Percentiles rank a stretch among this genome's conserved stretches.
Conservation (phyloP, 2,797 vertebrate genomes). For the Chelonia mydas region DNA sequence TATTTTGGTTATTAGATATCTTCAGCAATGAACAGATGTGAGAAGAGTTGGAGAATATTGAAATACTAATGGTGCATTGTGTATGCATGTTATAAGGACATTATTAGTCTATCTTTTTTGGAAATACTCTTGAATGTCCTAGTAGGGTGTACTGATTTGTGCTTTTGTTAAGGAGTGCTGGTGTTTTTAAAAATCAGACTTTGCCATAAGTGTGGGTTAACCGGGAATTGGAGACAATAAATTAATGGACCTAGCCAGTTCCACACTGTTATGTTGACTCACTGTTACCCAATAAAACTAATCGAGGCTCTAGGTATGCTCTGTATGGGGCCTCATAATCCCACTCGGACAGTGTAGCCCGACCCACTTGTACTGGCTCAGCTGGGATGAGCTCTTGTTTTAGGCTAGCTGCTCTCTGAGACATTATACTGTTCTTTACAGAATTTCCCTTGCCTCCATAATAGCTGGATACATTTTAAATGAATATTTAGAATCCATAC, state of each 20-base stretch:
- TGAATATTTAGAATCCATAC: conserved; percentile 70
- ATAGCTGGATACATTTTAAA: neutral
- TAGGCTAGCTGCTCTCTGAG: neutral
- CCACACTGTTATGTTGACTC: neutral
- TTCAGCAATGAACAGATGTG: neutral
- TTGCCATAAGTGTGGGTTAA: neutral
- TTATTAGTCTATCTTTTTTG: neutral
- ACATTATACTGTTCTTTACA: neutral
- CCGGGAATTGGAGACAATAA: neutral
- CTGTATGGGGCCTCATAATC: neutral
- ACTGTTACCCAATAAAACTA: neutral
- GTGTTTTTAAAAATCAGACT: neutral
- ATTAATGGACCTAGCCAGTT: neutral
- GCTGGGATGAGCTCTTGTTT: neutral
- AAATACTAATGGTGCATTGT: neutral
- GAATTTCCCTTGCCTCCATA: neutral
- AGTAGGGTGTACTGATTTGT: neutral
- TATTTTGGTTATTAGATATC: neutral
- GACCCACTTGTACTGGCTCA: neutral
- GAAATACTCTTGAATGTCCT: neutral
- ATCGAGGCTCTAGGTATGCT: neutral
- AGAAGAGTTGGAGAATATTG: neutral
- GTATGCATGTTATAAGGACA: neutral
- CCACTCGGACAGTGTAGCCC: neutral
- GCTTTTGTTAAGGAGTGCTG: neutral